These are phyloP conservation scores for Salvelinus alpinus DNA, from an alignment of 2,113 vertebrate species.

Conservation along the genomic window DNA sequence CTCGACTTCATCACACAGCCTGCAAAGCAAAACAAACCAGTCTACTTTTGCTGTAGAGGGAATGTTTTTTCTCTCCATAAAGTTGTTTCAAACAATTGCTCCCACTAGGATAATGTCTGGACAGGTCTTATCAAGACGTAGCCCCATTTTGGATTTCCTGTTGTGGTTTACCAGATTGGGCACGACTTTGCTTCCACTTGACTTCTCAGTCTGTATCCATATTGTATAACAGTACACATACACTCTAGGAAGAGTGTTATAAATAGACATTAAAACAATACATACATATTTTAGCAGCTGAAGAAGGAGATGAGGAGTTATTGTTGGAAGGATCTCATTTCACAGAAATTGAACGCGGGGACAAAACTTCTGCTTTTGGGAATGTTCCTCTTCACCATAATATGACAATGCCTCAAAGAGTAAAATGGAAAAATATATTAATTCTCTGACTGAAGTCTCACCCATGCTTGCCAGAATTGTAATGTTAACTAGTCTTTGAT, in stretches of 20 bases:
- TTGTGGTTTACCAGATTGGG: no score
- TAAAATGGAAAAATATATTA: constrained; percentile 18
- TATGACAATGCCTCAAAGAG: constrained; percentile 11
- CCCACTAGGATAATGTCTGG: no score
- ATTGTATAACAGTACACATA: no score
- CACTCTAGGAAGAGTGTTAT: no score
- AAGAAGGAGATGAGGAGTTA: constrained; percentile 1
- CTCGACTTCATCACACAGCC: constrained; percentile 6
- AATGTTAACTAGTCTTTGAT: constrained; percentile 8
- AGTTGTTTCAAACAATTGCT: not conserved
- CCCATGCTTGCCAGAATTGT: not conserved
- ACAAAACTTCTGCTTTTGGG: constrained; percentile 23
- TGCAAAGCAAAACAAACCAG: not conserved
- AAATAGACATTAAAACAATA: no score
- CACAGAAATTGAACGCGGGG: constrained; percentile 4
- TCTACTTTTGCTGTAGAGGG: not conserved
- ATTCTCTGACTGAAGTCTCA: constrained; percentile 4
- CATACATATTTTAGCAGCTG: not conserved
- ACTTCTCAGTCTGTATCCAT: no score
- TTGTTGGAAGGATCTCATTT: constrained; percentile 38
- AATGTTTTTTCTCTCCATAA: not conserved
- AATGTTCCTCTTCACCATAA: not conserved
- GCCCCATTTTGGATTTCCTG: no score
- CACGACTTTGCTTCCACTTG: no score
- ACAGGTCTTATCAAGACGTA: no score